Conservation (phyloP, 2,797 vertebrate species). For the Halcyon badia region DNA sequence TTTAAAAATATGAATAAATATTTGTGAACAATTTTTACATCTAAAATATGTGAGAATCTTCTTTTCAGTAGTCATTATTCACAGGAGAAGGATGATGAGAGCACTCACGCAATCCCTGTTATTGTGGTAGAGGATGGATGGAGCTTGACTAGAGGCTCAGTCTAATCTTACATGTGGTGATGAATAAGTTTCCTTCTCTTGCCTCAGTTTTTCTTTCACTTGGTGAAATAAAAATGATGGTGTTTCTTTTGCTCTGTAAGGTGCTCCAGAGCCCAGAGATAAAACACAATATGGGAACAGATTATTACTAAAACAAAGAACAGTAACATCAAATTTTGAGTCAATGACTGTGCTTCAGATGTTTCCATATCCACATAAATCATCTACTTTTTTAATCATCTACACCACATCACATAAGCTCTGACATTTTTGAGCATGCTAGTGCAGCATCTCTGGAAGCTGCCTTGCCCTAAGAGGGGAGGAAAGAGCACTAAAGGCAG, state of each 20-base stretch:
- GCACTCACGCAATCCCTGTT: background rate
- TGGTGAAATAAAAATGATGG: background rate
- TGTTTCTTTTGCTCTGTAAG: background rate
- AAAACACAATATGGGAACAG: background rate
- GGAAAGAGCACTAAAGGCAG: background rate
- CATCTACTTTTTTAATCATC: rapidly evolving
- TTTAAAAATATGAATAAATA: conserved; percentile 60
- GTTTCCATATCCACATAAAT: background rate
- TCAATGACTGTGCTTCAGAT: background rate
- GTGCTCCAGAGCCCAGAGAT: background rate
- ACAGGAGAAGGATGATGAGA: background rate
- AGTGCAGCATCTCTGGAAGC: background rate
- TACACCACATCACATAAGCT: background rate
- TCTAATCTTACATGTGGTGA: background rate
- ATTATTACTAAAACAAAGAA: background rate
- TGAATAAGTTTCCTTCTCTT: background rate
- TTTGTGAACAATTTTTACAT: conserved; percentile 19
- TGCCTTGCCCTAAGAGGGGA: background rate
- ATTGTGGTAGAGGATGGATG: background rate
- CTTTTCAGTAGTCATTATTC: conserved; percentile 6
- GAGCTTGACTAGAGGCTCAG: background rate
- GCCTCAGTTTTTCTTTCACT: background rate
- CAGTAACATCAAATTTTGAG: background rate
- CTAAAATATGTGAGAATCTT: background rate
- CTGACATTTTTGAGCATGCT: background rate